A percentile compares a stretch with the other conserved stretches of the same genome.
Evolutionary conservation across 2,888 invertebrate genomes (phyloP).

Genomic region (Emmelina monodactyla): DNA sequence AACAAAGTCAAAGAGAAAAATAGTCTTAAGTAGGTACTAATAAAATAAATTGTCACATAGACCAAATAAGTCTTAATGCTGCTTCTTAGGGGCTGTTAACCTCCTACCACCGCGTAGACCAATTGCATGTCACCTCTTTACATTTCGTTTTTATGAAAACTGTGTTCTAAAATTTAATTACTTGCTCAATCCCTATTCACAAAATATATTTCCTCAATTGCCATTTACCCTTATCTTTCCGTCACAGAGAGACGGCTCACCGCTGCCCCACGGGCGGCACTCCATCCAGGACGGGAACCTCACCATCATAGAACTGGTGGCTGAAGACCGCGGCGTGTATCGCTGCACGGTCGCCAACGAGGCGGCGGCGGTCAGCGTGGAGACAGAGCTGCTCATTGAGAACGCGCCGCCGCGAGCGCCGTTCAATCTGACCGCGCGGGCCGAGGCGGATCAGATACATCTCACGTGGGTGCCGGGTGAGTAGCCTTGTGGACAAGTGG

Average conservation of each 20-base stretch:
- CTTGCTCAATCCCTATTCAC: too few species aligned
- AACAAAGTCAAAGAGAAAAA: too few species aligned
- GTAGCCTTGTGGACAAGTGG: slow-evolving; percentile 3
- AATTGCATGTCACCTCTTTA: neutral
- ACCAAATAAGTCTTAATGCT: too few species aligned
- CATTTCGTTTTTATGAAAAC: too few species aligned
- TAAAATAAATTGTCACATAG: too few species aligned
- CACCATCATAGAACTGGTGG: slow-evolving; percentile 81
- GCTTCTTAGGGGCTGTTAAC: too few species aligned
- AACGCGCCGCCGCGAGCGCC: slow-evolving; percentile 92
- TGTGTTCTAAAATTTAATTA: too few species aligned
- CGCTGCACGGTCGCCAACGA: slow-evolving; percentile 86
- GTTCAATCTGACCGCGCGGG: slow-evolving; percentile 81
- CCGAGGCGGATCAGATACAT: slow-evolving; percentile 75
- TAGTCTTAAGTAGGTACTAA: too few species aligned
- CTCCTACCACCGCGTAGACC: neutral
- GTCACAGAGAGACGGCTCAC: slow-evolving; percentile 75
- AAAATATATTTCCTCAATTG: neutral
- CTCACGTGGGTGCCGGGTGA: slow-evolving; percentile 81
- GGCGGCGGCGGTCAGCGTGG: slow-evolving; percentile 82
- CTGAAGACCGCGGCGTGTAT: slow-evolving; percentile 87
- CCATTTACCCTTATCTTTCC: neutral
- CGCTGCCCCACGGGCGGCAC: slow-evolving; percentile 73
- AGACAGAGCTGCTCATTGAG: slow-evolving; percentile 83
- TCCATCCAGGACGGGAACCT: slow-evolving; percentile 78